Evolutionary conservation across 1,140 invertebrate genomes (phyloP).

Genomic region (Grapholita molesta): DNA sequence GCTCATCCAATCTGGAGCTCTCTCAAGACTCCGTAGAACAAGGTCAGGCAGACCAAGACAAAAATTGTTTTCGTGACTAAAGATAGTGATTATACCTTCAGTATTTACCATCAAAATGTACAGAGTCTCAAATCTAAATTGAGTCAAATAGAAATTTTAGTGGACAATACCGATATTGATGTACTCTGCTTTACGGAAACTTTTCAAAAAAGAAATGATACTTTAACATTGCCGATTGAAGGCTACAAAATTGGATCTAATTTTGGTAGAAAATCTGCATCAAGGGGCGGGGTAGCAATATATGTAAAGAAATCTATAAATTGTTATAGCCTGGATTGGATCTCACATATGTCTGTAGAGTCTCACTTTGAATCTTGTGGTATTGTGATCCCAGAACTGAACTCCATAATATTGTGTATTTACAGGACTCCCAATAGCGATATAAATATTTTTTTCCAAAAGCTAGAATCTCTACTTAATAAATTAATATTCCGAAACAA

Average conservation of each 20-base stretch:
- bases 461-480: neutral
- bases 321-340: neutral
- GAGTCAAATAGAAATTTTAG: neutral
- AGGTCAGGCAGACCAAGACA: neutral
- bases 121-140: neutral
- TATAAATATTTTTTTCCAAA: neutral
- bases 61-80: neutral
- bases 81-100: neutral
- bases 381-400: neutral
- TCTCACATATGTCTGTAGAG: neutral
- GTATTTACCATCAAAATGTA: neutral
- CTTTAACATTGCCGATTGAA: neutral
- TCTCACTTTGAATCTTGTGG: neutral
- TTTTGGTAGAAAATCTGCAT: neutral
- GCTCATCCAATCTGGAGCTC: neutral
- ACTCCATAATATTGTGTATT: neutral
- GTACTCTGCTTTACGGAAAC: neutral
- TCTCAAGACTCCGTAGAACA: neutral
- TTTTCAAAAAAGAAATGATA: neutral
- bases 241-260: neutral
- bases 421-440: conserved; percentile 6
- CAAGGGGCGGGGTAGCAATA: neutral
- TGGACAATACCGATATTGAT: neutral
- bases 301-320: neutral
- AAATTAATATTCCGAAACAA: neutral